Base-by-base conservation (phyloP, 2,888 invertebrate species). In the Scelioninae gen. 1 region DNA sequence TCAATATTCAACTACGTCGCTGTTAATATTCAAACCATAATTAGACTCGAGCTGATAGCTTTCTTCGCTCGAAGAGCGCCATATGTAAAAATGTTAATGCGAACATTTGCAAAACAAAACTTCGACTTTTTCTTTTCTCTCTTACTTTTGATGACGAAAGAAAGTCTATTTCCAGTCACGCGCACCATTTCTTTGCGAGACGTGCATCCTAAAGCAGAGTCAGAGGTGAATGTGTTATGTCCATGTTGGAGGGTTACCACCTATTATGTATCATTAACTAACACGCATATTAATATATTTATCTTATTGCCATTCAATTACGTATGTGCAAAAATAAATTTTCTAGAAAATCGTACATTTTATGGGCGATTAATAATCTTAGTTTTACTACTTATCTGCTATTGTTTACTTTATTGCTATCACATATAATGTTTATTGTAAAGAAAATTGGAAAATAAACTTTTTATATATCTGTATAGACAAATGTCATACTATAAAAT, bases 91-190 rank as follows among this genome's bases (percentile, higher is more conserved):
- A 74, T 74, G 74, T 23, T 74, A 74, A 74, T 68, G 45, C 47
- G 68, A 62, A 53, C 75, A 81, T 81, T 75, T 81, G 75, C 75
- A 71, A 81, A 65, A 65, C 76, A 65, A 81, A 69, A 56, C 55
- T 40, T 40, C 71, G 40, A 76, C 69, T 76, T 76, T 81, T 81
- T 81, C 81, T 81, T 76, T 81, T 72, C 74, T 76, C 71, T 66
- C 58, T 65, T 53, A 23, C 68, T 69, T 81, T 69, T 75, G 75
- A 75, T 69, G 81, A 75, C 34, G 81, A 81, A 81, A 81, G 81
- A 81, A 75, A 81, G 81, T 81, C 65, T 69, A 81, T 69, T 69
- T 23, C 58, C 68, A 81, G 75, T 81, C 75, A 75, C 81, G 81
- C 75, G 75, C 81, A 58, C 75, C 62, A 81, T 75, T 81, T 81